Evolutionary conservation across 1,140 invertebrate genomes (phyloP), one percentile per base, ranked within the genome.

Genomic region (Manduca sexta): DNA sequence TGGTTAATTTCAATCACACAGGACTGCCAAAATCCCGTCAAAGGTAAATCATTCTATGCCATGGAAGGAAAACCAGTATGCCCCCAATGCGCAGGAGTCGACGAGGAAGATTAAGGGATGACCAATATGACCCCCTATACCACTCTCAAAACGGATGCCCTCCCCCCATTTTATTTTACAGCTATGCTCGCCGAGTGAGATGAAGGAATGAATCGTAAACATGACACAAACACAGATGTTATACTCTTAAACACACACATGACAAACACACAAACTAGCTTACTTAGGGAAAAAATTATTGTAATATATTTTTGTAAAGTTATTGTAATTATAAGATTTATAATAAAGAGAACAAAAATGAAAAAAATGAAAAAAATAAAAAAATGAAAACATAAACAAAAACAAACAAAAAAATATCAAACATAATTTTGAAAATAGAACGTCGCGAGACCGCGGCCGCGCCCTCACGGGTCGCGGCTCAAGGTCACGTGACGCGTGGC

Each of bases 11-110:
- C 66, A 42, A 26, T 74, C 56, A 60, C 45, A 57, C 89, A 98
- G 96, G 97, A 98, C 85, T 98, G 97, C 89, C 95, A 95, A 87
- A 90, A 92, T 68, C 87, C 95, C 41, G 95, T 98, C 47, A 92
- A 94, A 75, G 95, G 95, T 63, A 96, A 96, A 82, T 96, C 95
- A 46, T 98, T 98, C 88, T 98, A 98, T 87, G 95, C 94, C 49
- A 94, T 96, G 90, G 95, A 97, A 86, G 94, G 93, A 63, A 95
- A 95, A 84, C 95, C 95, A 16, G 93, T 96, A 54, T 97, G 95
- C 87, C 93, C 93, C 30, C 91, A 93, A 86, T 97, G 95, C 86
- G 93, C 94, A 68, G 95, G 95, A 52, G 93, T 95, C 37, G 94
- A 95, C 65, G 94, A 95, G 65, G 94, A 96, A 61, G 93, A 94